Conservation (phyloP, 1,140 invertebrate species). For the Pogonognathellus flavescens region DNA sequence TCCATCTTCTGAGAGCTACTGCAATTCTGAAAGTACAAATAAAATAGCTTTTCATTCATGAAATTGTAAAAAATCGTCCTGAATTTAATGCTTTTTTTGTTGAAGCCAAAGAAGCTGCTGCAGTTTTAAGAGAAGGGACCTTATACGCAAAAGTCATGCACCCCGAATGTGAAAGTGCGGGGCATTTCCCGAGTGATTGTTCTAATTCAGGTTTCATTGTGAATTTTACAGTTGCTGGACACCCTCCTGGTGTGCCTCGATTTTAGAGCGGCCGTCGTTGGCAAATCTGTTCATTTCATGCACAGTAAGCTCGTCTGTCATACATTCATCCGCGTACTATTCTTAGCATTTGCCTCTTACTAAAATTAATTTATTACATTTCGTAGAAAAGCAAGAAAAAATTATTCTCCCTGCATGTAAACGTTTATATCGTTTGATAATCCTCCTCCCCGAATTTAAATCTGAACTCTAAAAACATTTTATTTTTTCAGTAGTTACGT, state of each 20-base stretch:
- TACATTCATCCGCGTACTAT: not conserved
- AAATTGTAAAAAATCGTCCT: slow-evolving; percentile 27
- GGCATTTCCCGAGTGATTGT: slow-evolving; percentile 6
- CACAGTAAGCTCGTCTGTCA: slow-evolving; percentile 53
- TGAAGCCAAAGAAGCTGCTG: slow-evolving; percentile 34
- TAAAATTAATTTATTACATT: not conserved
- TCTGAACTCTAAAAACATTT: not conserved
- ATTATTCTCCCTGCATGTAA: not conserved
- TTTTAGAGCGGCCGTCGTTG: slow-evolving; percentile 61
- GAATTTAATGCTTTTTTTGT: slow-evolving; percentile 30
- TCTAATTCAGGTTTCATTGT: slow-evolving; percentile 66
- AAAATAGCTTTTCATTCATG: slow-evolving; percentile 39
- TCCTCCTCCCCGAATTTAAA: not conserved
- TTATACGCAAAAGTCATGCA: not conserved
- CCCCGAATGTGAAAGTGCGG: slow-evolving; percentile 9
- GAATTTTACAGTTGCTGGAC: slow-evolving; percentile 95
- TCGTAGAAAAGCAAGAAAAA: not conserved
- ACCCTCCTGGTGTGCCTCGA: slow-evolving; percentile 96
- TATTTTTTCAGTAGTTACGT: no score
- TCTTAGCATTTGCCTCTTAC: not conserved
- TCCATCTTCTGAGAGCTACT: slow-evolving; percentile 36
- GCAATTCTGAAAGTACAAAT: slow-evolving; percentile 50
- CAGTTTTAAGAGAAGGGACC: slow-evolving; percentile 29
- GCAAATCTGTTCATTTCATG: slow-evolving; percentile 59
- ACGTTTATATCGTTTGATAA: not conserved